phyloP scores from a whole-genome alignment of 2,113 vertebrate genomes.

The Myotis yumanensis region DNA sequence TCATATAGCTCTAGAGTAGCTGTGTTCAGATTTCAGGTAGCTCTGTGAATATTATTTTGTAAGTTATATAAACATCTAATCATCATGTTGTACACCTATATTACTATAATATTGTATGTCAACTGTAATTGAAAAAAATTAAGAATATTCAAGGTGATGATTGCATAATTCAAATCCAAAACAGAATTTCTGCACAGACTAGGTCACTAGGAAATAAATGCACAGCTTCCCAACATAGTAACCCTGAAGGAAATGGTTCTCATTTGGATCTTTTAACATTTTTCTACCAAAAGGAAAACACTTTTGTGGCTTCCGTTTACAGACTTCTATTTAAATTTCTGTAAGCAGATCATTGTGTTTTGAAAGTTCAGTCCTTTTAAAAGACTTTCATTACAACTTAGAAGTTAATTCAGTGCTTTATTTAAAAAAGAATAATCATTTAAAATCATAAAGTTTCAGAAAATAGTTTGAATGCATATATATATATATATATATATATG shows the following conservation, averaged over 20 bases:
- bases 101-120: not conserved
- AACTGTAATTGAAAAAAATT: not conserved
- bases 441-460: not conserved
- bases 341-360: not conserved
- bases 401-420: slow-evolving; percentile 3
- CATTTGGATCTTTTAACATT: not conserved
- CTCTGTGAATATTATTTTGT: not conserved
- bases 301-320: not conserved
- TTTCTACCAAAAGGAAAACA: not conserved
- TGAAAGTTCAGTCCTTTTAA: slow-evolving; percentile 16
- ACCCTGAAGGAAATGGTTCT: not conserved
- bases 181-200: not conserved
- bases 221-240: not conserved
- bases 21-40: not conserved
- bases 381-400: slow-evolving; percentile 18
- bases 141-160: not conserved
- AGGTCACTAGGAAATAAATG: not conserved
- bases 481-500: not conserved
- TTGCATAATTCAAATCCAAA: slow-evolving; percentile 5
- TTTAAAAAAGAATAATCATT: not conserved
- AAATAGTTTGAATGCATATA: not conserved
- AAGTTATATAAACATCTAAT: not conserved
- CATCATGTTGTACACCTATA: not conserved
- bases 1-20: not conserved
- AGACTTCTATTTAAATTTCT: slow-evolving; percentile 2